A percentile compares a stretch with the other conserved stretches of the same genome.
These are phyloP conservation scores for Artibeus jamaicensis DNA, from an alignment of 2,797 vertebrate species.

Conservation along the genomic window DNA sequence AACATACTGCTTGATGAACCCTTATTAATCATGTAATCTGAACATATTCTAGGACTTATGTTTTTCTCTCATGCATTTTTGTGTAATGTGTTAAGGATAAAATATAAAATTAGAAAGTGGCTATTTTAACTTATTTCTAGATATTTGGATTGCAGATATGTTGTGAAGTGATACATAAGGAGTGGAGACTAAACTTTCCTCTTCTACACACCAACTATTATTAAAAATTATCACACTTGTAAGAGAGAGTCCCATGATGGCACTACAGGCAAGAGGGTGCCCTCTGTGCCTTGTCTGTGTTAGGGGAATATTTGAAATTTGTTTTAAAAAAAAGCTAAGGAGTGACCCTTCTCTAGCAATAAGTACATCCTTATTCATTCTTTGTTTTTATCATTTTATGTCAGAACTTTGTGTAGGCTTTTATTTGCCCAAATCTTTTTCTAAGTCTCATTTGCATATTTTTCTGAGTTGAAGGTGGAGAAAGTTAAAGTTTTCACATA, in stretches of 20 bases:
- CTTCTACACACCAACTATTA: background rate
- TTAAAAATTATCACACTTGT: background rate
- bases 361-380: background rate
- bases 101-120: background rate
- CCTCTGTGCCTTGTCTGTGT: background rate
- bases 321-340: background rate
- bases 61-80: background rate
- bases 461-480: background rate
- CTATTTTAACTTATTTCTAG: background rate
- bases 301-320: background rate
- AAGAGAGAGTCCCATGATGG: background rate
- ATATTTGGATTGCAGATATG: background rate
- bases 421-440: background rate
- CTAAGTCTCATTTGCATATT: background rate
- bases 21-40: background rate
- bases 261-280: background rate
- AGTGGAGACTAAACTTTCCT: background rate
- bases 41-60: background rate
- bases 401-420: background rate
- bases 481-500: background rate
- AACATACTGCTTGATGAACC: background rate
- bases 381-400: background rate
- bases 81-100: background rate
- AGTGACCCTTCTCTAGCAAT: background rate
- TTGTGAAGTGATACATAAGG: background rate